These are phyloP conservation scores for Epinephelus cyanopodus DNA, from an alignment of 2,113 vertebrate species.

Conservation along the genomic window DNA sequence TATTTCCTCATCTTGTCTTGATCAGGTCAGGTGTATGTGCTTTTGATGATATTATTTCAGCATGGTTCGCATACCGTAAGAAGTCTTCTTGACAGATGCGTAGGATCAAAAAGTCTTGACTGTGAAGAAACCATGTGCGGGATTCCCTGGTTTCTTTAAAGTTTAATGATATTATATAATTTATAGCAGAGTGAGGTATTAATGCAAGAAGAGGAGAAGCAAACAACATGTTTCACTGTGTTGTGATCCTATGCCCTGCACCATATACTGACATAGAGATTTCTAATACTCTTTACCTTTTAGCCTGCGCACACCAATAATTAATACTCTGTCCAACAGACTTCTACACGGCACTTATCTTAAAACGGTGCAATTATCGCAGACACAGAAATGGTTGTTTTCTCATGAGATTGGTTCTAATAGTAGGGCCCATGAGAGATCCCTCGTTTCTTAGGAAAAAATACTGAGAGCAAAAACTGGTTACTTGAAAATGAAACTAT, in stretches of 20 bases:
- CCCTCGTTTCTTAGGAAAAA: neutral
- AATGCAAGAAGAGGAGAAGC: neutral
- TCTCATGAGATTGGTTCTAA: neutral
- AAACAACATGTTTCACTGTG: conserved; percentile 2
- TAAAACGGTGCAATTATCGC: neutral
- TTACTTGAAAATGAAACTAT: neutral
- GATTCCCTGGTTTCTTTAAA: conserved; percentile 22
- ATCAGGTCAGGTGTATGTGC: neutral
- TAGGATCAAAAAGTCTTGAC: conserved; percentile 2
- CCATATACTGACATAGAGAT: neutral
- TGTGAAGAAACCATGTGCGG: neutral
- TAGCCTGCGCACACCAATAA: neutral
- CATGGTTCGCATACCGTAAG: neutral
- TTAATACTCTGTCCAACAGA: neutral
- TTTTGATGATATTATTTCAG: neutral
- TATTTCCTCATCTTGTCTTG: neutral
- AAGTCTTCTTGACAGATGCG: neutral
- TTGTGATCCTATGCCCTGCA: neutral
- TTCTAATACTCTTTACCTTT: neutral
- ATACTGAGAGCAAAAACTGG: neutral
- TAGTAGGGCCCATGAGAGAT: neutral
- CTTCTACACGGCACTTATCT: neutral
- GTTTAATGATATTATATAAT: conserved; percentile 14
- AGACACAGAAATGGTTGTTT: neutral
- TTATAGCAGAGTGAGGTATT: neutral